These are phyloP conservation scores for Cantharis lateralis DNA, from an alignment of 2,888 invertebrate genomes.

Conservation along the genomic window DNA sequence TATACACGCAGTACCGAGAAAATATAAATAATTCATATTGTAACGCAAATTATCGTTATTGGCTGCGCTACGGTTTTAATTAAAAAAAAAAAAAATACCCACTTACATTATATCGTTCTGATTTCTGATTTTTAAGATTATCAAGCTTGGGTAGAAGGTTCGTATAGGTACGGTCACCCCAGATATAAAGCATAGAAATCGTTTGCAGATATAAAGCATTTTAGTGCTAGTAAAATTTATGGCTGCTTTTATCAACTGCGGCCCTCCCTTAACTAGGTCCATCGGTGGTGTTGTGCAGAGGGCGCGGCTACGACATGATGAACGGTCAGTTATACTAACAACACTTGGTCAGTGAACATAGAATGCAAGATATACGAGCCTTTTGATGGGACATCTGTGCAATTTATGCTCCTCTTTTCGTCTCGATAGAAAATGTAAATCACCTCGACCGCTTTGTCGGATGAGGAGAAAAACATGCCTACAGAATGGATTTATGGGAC, in stretches of 20 bases:
- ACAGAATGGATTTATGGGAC: conserved; percentile 42
- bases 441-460: conserved; percentile 40
- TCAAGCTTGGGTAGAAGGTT: conserved; percentile 3
- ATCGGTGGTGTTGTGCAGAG: conserved; percentile 43
- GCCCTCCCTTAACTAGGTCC: conserved; percentile 52
- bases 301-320: conserved; percentile 45
- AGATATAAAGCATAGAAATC: conserved; percentile 47
- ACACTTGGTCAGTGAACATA: conserved; percentile 45
- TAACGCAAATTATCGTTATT: background rate
- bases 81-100: background rate
- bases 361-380: conserved; percentile 49
- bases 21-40: background rate
- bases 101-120: background rate
- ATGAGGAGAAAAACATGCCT: conserved; percentile 31
- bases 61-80: background rate
- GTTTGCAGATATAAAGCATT: conserved; percentile 51
- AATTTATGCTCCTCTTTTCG: conserved; percentile 54
- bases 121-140: background rate
- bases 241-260: conserved; percentile 52
- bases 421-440: conserved; percentile 54
- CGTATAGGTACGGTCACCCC: conserved; percentile 38
- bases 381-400: conserved; percentile 53
- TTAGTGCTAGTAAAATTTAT: conserved; percentile 50
- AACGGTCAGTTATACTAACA: conserved; percentile 46
- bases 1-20: background rate